Evolutionary conservation across 2,113 vertebrate genomes (phyloP).

Genomic region (Perca flavescens): DNA sequence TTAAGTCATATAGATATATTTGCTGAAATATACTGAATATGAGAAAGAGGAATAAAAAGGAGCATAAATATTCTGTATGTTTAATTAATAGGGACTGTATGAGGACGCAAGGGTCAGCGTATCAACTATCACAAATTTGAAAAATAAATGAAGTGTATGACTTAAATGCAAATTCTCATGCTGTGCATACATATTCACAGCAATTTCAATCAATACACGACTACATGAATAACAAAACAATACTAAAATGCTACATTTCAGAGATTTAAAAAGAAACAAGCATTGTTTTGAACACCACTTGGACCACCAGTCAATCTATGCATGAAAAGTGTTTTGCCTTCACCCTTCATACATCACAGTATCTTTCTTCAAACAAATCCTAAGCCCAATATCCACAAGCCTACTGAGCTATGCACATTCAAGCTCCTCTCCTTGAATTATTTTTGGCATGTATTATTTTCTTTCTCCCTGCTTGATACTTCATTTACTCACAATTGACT

Average conservation of each 20-base stretch:
- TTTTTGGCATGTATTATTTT: constrained; percentile 53
- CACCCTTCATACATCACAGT: constrained; percentile 52
- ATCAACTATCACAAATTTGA: not conserved
- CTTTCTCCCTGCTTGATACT: constrained; percentile 32
- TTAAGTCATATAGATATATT: too few species aligned
- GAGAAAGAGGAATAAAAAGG: not conserved
- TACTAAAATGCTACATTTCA: not conserved
- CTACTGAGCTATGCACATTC: constrained; percentile 47
- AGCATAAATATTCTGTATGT: not conserved
- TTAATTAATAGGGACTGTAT: not conserved
- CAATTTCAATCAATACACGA: not conserved
- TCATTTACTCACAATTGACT: constrained; percentile 50
- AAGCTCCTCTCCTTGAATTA: constrained; percentile 31
- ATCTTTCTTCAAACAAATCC: constrained; percentile 54
- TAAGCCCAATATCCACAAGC: constrained; percentile 42
- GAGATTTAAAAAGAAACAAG: not conserved
- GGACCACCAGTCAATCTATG: constrained; percentile 8
- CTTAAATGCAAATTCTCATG: not conserved
- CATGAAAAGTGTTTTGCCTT: constrained; percentile 36
- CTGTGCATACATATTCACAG: not conserved
- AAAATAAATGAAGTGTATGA: not conserved
- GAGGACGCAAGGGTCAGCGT: not conserved
- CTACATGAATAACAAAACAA: constrained; percentile 13
- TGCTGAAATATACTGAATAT: not conserved
- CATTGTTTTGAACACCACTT: constrained; percentile 19